These are phyloP conservation scores for Hanleya hanleyi DNA, from an alignment of 2,888 invertebrate species.

Conservation along the genomic window DNA sequence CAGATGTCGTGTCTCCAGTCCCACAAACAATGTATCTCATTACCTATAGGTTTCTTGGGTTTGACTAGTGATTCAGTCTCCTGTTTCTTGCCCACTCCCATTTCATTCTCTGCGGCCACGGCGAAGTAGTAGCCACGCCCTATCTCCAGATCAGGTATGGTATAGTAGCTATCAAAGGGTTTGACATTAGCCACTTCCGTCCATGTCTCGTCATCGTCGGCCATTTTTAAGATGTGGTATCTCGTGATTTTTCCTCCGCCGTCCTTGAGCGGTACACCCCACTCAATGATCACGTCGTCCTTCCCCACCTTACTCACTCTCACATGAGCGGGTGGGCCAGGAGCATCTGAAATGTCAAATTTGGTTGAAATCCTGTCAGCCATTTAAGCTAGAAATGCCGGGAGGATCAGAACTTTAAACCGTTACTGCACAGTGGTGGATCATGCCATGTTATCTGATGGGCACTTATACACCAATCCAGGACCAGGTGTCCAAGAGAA, in stretches of 20 bases:
- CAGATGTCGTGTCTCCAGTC: no score
- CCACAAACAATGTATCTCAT: no score
- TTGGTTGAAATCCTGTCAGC: no score
- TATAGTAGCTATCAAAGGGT: constrained; percentile 47
- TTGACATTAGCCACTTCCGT: constrained; percentile 51
- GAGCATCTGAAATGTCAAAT: constrained; percentile 47
- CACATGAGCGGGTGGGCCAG: constrained; percentile 50
- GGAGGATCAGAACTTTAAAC: no score
- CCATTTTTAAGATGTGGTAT: constrained; percentile 50
- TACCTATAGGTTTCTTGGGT: constrained; percentile 77
- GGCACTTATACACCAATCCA: no score
- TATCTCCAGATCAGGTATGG: constrained; percentile 49
- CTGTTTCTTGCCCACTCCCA: constrained; percentile 76
- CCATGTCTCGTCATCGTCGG: constrained; percentile 45
- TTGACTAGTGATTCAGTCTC: constrained; percentile 51
- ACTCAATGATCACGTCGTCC: constrained; percentile 56
- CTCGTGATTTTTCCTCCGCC: constrained; percentile 61
- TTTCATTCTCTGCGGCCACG: constrained; percentile 89
- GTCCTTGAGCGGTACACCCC: constrained; percentile 69
- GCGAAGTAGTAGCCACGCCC: constrained; percentile 83
- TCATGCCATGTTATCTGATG: no score
- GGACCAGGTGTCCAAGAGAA: no score
- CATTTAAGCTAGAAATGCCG: no score
- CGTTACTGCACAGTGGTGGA: no score
- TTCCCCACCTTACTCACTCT: constrained; percentile 43